A percentile compares a stretch with the other conserved stretches of the same genome.
These are phyloP conservation scores for Lota lota DNA, from an alignment of 2,113 vertebrate species.

Conservation along the genomic window DNA sequence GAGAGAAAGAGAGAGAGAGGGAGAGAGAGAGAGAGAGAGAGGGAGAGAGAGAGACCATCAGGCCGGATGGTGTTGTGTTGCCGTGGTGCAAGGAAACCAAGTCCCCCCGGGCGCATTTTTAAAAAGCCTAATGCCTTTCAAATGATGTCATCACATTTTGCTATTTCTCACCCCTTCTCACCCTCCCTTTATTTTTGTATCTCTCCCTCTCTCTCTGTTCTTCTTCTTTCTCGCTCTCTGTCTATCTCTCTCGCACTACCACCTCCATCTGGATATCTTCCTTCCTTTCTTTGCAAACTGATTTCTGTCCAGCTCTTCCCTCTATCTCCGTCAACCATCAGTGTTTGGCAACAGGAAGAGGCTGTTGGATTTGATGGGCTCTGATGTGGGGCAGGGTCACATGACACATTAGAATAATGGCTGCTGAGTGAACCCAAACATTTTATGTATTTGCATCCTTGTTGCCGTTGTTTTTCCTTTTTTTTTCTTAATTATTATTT, in stretches of 20 bases:
- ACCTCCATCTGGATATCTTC: too few species aligned
- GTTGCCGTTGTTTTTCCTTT: constrained; percentile 58
- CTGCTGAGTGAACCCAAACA: constrained; percentile 80
- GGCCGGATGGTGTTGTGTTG: constrained; percentile 99
- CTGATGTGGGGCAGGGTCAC: constrained; percentile 62
- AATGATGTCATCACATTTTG: constrained; percentile 99
- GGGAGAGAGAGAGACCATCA: constrained; percentile 76
- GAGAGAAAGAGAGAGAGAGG: constrained; percentile 49
- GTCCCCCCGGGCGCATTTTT: constrained; percentile 99
- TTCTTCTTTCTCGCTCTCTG: constrained; percentile 84
- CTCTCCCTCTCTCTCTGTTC: constrained; percentile 58
- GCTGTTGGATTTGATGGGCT: constrained; percentile 69
- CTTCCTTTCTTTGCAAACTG: constrained; percentile 35
- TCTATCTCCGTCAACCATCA: constrained; percentile 50
- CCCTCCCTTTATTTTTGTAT: constrained; percentile 36
- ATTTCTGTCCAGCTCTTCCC: not conserved
- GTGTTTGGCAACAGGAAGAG: constrained; percentile 76
- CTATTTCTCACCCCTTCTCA: constrained; percentile 41
- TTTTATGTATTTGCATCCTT: constrained; percentile 78
- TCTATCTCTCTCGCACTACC: constrained; percentile 48
- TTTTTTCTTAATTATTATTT: constrained; percentile 45
- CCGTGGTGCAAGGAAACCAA: constrained; percentile 99
- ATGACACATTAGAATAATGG: constrained; percentile 98
- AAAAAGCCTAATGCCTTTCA: constrained; percentile 99
- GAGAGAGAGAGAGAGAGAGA: constrained; percentile 4